These are phyloP conservation scores for Tenthredo mesomela DNA, from an alignment of 2,888 invertebrate species.

Conservation along the genomic window DNA sequence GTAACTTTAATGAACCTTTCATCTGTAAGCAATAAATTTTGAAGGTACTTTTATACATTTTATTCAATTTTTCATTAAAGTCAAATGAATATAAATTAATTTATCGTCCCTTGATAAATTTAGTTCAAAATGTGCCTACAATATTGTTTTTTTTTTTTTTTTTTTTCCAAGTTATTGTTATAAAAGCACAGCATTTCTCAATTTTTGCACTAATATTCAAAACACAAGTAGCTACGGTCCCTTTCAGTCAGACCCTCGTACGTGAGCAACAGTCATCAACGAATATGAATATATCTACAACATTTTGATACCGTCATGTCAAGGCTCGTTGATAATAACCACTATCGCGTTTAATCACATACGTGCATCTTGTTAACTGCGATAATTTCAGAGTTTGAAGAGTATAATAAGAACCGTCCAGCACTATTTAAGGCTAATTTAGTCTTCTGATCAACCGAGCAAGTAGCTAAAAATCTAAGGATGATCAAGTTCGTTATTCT, in stretches of 20 bases:
- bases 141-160: neutral
- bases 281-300: neutral
- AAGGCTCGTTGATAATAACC: neutral
- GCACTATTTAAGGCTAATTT: neutral
- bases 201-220: neutral
- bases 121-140: no score
- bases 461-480: neutral
- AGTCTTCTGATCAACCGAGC: neutral
- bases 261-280: conserved; percentile 47
- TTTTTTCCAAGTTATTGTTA: no score
- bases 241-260: conserved; percentile 73
- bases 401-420: neutral
- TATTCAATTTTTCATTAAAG: no score
- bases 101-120: no score
- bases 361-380: neutral
- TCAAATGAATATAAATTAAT: no score
- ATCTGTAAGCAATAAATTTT: no score
- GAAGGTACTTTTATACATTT: no score
- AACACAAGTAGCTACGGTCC: neutral
- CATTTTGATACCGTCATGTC: neutral
- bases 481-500: conserved; percentile 57
- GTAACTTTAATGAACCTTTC: no score
- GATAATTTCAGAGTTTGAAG: conserved; percentile 56
- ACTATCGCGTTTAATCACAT: neutral
- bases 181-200: no score